A percentile compares a stretch with the other conserved stretches of the same genome.
These are phyloP conservation scores for Neuroterus valhalla DNA, from an alignment of 1,140 invertebrate genomes.

Conservation along the genomic window DNA sequence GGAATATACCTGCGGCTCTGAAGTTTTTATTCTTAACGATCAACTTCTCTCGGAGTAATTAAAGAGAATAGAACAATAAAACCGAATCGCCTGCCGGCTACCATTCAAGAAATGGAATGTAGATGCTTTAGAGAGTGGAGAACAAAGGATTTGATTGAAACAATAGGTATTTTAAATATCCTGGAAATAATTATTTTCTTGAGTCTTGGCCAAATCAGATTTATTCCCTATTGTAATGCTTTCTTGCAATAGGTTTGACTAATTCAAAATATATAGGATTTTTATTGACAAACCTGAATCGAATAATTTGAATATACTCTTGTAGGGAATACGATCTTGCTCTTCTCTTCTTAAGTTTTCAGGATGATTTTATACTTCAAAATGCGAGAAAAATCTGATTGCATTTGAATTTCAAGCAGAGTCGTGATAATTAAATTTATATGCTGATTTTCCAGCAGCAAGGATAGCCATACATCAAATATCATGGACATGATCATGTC, in stretches of 20 bases:
- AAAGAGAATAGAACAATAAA: slow-evolving; percentile 27
- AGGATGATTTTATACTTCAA: slow-evolving; percentile 13
- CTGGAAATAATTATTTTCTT: slow-evolving; percentile 10
- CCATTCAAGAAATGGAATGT: not conserved
- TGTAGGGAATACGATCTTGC: not conserved
- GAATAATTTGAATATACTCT: too few species aligned
- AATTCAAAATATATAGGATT: too few species aligned
- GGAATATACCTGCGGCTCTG: not conserved
- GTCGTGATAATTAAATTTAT: slow-evolving; percentile 15
- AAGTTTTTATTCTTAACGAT: slow-evolving; percentile 22
- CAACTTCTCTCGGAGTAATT: slow-evolving; percentile 14
- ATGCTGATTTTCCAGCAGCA: not conserved
- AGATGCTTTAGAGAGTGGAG: not conserved
- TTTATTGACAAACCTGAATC: too few species aligned
- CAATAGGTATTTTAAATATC: not conserved
- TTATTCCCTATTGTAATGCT: too few species aligned
- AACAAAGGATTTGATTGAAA: slow-evolving; percentile 4
- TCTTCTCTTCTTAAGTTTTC: not conserved
- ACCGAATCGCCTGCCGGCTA: slow-evolving; percentile 13
- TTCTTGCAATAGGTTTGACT: too few species aligned
- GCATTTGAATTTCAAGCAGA: slow-evolving; percentile 1
- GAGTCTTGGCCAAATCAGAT: not conserved
- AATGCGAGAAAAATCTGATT: slow-evolving; percentile 7
- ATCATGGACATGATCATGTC: not conserved
- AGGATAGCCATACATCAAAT: slow-evolving; percentile 5